Evolutionary conservation across 2,113 vertebrate genomes (phyloP), one percentile per base, ranked within the genome.

Genomic region (Cichladusa arquata): DNA sequence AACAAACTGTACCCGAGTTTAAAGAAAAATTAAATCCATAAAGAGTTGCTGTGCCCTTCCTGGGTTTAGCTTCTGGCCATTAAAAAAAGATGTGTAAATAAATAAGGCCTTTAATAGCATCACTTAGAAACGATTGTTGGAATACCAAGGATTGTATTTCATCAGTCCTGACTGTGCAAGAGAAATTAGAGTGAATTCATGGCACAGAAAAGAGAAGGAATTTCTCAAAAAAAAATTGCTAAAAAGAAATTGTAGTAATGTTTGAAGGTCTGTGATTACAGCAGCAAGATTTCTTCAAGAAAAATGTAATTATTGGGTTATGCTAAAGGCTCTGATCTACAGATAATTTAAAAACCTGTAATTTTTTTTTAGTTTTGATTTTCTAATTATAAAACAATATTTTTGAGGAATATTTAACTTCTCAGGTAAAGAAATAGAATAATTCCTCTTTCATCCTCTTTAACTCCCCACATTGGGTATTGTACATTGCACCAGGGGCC

Each of bases 401-500:
- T 81, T 84, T n/a, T 4, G 36, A 28, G 18, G 7, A 53, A 45
- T 45, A 64, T 47, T 42, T 47, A 9, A 31, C 9, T 53, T 57
- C 26, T 72, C 40, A 53, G 20, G 14, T 60, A 71, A 60, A 65
- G 8, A 57, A 82, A 82, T 0, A 57, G 19, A 81, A 53, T 4
- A 44, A 1, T 20, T 25, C 11, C 16, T 64, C n/a, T 62, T 23
- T 33, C 38, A 19, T 31, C 10, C 25, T 57, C 23, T 29, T 3
- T 9, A 29, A 7, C 9, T 12, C 8, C 6, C 5, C 18, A 4
- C 3, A 8, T 2, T 56, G n/a, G 47, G 33, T 16, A 23, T 2
- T 23, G 9, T 2, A 8, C 22, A 15, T 26, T 48, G 31, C 16
- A 40, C 24, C 20, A 22, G 10, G 53, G 24, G 13, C 24, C 33